A percentile compares a stretch with the other conserved stretches of the same genome.
phyloP scores from a whole-genome alignment of 2,888 invertebrate genomes.

The Brachyopa scutellaris region DNA sequence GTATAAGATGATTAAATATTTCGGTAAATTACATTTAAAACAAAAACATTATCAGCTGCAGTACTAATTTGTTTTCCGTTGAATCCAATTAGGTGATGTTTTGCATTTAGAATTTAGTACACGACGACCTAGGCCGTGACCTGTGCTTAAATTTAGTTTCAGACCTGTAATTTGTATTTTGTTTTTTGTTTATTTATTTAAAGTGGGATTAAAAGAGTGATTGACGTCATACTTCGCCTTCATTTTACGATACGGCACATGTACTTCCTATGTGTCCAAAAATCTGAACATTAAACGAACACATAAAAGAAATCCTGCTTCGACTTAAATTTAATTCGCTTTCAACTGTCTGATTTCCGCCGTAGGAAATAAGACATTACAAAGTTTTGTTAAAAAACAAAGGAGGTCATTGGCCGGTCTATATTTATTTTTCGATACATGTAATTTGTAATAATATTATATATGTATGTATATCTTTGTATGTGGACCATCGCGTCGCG shows the following conservation, averaged over 20 bases:
- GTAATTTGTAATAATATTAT: too few species aligned
- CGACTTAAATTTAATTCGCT: constrained; percentile 2
- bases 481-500: too few species aligned
- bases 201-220: background rate
- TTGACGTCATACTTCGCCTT: constrained; percentile 42
- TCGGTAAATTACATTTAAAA: background rate
- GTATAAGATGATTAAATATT: constrained; percentile 14
- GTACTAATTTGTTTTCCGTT: background rate
- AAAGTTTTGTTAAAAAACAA: background rate
- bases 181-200: constrained; percentile 6
- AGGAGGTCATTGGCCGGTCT: constrained; percentile 9
- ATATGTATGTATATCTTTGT: too few species aligned
- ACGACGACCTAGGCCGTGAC: constrained; percentile 35
- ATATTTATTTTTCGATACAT: background rate
- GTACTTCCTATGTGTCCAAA: constrained; percentile 1
- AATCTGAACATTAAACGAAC: background rate
- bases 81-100: constrained; percentile 25
- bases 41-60: background rate
- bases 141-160: constrained; percentile 31
- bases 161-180: background rate
- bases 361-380: background rate
- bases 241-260: background rate
- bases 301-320: constrained; percentile 1
- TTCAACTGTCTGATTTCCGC: background rate
- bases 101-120: constrained; percentile 34